phyloP scores from a whole-genome alignment of 2,113 vertebrate genomes.

The Tetraodon nigroviridis region DNA sequence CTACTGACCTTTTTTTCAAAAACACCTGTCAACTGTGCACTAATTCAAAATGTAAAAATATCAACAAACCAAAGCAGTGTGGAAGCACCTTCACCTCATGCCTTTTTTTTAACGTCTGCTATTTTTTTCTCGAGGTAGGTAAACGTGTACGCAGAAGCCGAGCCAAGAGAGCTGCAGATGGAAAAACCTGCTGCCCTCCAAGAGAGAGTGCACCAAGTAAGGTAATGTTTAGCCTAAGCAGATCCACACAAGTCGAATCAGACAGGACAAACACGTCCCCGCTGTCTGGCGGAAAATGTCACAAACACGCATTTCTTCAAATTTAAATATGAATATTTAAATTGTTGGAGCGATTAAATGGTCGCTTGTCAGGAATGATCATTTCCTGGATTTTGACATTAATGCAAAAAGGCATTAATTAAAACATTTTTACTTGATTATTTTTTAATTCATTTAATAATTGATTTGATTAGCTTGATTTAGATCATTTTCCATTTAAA shows the following conservation, averaged over 20 bases:
- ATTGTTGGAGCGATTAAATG: too few relatives aligned
- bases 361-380: too few relatives aligned
- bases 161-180: slow-evolving; percentile 42
- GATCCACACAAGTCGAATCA: slow-evolving; percentile 42
- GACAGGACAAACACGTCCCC: slow-evolving; percentile 18
- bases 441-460: too few relatives aligned
- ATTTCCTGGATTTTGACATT: too few relatives aligned
- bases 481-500: too few relatives aligned
- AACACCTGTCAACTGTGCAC: slow-evolving; percentile 2
- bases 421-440: too few relatives aligned
- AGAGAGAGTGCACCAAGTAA: slow-evolving; percentile 63
- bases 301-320: slow-evolving; percentile 1
- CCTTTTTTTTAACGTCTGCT: slow-evolving; percentile 27
- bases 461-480: too few relatives aligned
- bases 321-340: too few relatives aligned
- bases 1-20: not conserved
- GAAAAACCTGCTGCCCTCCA: slow-evolving; percentile 25
- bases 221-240: slow-evolving; percentile 60
- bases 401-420: too few relatives aligned
- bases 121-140: slow-evolving; percentile 35
- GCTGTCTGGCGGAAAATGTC: slow-evolving; percentile 21
- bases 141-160: slow-evolving; percentile 24
- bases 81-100: not conserved
- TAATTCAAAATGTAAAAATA: slow-evolving; percentile 4
- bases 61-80: slow-evolving; percentile 12